phyloP scores from a whole-genome alignment of 2,113 vertebrate genomes.

The Apeltes quadracus region DNA sequence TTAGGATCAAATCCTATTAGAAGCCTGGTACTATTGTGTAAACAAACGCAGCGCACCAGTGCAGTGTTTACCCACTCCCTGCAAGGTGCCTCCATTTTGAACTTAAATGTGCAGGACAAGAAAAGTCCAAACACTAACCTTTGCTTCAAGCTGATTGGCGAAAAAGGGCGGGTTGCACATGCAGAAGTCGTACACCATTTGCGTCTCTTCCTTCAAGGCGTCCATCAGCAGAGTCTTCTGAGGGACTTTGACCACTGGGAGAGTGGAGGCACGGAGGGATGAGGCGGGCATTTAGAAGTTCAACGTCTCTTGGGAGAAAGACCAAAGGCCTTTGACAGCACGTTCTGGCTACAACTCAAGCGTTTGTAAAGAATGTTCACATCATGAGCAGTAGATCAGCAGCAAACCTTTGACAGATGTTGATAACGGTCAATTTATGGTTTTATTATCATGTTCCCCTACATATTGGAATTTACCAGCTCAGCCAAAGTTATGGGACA shows the following conservation, averaged over 20 bases:
- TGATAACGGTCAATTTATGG: background rate
- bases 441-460: background rate
- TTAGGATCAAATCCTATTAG: slow-evolving; percentile 65
- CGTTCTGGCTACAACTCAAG: too few species aligned
- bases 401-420: background rate
- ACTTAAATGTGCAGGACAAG: background rate
- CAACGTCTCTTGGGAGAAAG: background rate
- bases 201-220: slow-evolving; percentile 95
- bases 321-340: background rate
- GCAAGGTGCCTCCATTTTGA: background rate
- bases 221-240: slow-evolving; percentile 98
- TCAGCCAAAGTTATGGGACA: background rate
- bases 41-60: slow-evolving; percentile 37
- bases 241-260: slow-evolving; percentile 96
- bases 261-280: background rate
- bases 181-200: slow-evolving; percentile 96
- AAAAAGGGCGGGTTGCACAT: slow-evolving; percentile 99
- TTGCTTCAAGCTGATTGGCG: slow-evolving; percentile 94
- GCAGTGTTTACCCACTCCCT: background rate
- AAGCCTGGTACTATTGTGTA: slow-evolving; percentile 31
- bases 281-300: background rate
- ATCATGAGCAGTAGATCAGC: background rate
- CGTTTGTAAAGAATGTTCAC: background rate
- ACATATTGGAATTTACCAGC: background rate
- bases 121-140: slow-evolving; percentile 78